These are phyloP conservation scores for Ceyx cyanopectus DNA, from an alignment of 2,113 vertebrate species.

Conservation along the genomic window DNA sequence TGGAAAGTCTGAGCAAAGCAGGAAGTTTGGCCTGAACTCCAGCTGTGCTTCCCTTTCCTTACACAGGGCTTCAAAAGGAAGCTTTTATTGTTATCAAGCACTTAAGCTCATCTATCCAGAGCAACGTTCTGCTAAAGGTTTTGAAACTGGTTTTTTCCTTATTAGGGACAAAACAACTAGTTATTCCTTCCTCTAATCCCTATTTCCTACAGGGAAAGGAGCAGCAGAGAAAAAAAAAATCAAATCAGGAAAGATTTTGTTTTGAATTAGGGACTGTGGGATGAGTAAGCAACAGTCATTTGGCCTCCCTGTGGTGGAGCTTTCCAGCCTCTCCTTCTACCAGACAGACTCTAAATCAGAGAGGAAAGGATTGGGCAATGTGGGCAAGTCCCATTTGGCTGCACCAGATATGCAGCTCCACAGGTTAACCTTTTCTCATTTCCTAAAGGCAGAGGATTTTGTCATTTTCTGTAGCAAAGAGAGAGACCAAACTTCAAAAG, in stretches of 20 bases:
- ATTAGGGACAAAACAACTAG: not conserved
- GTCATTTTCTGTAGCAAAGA: not conserved
- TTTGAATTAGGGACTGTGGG: not conserved
- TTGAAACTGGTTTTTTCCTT: not conserved
- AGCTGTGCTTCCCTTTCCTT: conserved; percentile 71
- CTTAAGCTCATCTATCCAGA: not conserved
- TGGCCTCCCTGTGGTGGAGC: not conserved
- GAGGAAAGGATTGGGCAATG: not conserved
- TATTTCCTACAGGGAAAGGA: conserved; percentile 1
- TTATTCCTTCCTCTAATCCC: not conserved
- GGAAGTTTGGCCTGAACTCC: conserved; percentile 65
- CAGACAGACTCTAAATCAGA: conserved; percentile 6
- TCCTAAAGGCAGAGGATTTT: not conserved
- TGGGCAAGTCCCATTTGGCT: not conserved
- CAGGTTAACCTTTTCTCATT: too few relatives aligned
- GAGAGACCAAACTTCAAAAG: not conserved
- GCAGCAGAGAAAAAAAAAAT: not conserved
- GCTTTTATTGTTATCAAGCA: conserved; percentile 37
- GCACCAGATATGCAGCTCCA: not conserved
- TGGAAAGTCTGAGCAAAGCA: conserved; percentile 52
- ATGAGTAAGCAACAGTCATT: conserved; percentile 21
- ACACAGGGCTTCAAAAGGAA: conserved; percentile 63
- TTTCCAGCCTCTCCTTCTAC: not conserved
- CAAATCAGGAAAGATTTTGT: not conserved
- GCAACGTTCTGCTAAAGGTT: not conserved